phyloP scores from a whole-genome alignment of 2,113 vertebrate species.

The Steatornis caripensis region DNA sequence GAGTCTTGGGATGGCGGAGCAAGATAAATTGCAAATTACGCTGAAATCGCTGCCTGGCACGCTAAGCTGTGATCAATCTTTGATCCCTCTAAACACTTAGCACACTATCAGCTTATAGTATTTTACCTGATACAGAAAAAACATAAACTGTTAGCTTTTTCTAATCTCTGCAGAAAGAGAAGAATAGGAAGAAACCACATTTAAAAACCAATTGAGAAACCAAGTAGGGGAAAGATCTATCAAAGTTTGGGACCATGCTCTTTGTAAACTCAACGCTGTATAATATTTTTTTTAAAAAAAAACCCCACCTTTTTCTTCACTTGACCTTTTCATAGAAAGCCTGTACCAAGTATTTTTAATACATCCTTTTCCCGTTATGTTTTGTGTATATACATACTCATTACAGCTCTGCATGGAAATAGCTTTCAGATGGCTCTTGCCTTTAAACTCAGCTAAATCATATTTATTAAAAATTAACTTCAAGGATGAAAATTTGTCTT shows the following conservation, averaged over 20 bases:
- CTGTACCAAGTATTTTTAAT: neutral
- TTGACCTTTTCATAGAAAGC: neutral
- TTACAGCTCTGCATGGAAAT: neutral
- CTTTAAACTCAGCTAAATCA: neutral
- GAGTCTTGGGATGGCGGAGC: neutral
- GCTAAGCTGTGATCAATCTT: neutral
- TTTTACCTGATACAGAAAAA: neutral
- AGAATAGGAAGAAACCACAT: neutral
- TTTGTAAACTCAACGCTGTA: neutral
- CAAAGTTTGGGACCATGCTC: accelerated
- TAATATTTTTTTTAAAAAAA: neutral
- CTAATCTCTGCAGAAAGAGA: neutral
- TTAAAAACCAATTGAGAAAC: neutral
- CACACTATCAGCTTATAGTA: neutral
- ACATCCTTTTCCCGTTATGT: neutral
- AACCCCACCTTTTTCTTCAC: neutral
- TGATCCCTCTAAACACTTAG: neutral
- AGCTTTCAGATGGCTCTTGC: neutral
- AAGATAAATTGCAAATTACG: neutral
- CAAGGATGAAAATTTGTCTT: neutral
- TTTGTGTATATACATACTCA: accelerated
- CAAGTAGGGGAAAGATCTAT: neutral
- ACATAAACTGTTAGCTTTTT: neutral
- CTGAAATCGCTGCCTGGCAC: neutral
- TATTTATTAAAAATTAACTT: neutral